Percentiles rank a stretch among this genome's conserved stretches.
Conservation (phyloP, 2,888 invertebrate genomes). For the Coelopa pilipes region DNA sequence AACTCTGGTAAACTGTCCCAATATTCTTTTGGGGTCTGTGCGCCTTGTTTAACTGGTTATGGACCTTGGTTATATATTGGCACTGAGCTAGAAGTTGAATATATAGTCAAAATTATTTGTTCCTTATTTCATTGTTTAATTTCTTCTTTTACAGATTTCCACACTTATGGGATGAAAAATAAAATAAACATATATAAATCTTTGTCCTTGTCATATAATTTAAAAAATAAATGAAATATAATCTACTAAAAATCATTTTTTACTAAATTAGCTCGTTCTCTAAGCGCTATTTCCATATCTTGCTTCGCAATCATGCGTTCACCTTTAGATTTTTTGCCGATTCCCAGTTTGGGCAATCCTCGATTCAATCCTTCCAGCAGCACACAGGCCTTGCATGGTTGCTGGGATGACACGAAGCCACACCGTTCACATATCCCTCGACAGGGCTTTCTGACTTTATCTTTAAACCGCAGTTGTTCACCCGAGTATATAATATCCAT, state of each 20-base stretch:
- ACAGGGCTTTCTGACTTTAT: constrained; percentile 82
- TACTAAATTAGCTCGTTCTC: constrained; percentile 64
- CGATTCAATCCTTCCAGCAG: constrained; percentile 94
- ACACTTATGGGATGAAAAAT: too few species aligned
- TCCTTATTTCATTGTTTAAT: constrained; percentile 1
- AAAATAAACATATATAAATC: too few species aligned
- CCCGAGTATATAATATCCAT: constrained; percentile 95
- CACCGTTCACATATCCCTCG: constrained; percentile 86
- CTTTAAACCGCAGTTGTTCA: constrained; percentile 85
- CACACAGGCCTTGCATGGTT: constrained; percentile 96
- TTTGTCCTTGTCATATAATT: too few species aligned
- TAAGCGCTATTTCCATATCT: constrained; percentile 58
- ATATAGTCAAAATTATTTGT: too few species aligned
- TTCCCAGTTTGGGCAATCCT: constrained; percentile 90
- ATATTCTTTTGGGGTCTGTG: constrained; percentile 60
- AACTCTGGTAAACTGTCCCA: constrained; percentile 54
- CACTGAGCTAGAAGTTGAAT: constrained; percentile 50
- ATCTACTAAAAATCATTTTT: constrained; percentile 65
- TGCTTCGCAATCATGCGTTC: constrained; percentile 75
- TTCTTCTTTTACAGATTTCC: too few species aligned
- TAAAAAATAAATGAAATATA: too few species aligned
- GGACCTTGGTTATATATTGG: constrained; percentile 60
- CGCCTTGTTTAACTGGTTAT: constrained; percentile 56
- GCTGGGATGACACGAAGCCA: constrained; percentile 91
- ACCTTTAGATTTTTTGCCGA: constrained; percentile 87